phyloP scores from a whole-genome alignment of 37 sponge, comb jelly and placozoan species.

The Agelas oroides region DNA sequence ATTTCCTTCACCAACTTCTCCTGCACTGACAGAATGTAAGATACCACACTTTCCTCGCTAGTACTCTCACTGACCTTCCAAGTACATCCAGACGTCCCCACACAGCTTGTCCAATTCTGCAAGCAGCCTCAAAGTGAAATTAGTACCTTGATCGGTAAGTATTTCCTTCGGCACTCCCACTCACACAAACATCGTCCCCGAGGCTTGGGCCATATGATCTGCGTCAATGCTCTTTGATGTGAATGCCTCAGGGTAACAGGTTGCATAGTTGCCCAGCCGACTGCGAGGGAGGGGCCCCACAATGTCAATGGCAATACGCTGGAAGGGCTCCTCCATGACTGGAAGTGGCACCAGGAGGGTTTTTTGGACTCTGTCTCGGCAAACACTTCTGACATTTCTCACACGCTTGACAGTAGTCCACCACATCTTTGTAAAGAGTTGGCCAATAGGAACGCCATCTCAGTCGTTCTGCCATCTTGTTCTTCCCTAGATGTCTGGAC shows the following conservation, averaged over 20 bases:
- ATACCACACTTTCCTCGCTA: neutral
- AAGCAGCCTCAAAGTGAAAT: slow-evolving; percentile 38
- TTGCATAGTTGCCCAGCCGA: slow-evolving; percentile 65
- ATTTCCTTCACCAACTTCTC: too few relatives aligned
- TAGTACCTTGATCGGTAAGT: slow-evolving; percentile 54
- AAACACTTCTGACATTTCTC: slow-evolving; percentile 44
- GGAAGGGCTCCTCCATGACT: too few relatives aligned
- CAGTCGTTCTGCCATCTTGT: slow-evolving; percentile 45
- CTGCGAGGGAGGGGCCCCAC: too few relatives aligned
- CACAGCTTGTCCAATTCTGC: slow-evolving; percentile 23
- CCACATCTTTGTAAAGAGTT: slow-evolving; percentile 46
- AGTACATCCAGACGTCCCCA: too few relatives aligned
- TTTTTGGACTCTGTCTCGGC: too few relatives aligned
- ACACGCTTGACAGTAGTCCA: slow-evolving; percentile 41
- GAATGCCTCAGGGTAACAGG: slow-evolving; percentile 58
- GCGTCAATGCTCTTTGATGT: slow-evolving; percentile 51
- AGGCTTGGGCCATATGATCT: slow-evolving; percentile 50
- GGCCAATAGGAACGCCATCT: slow-evolving; percentile 57
- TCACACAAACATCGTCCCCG: slow-evolving; percentile 25
- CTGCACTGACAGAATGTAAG: too few relatives aligned
- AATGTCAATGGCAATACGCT: too few relatives aligned
- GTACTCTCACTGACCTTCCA: too few relatives aligned
- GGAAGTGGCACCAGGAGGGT: too few relatives aligned
- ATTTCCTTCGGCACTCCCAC: slow-evolving; percentile 58
- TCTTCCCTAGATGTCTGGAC: slow-evolving; percentile 59